Base-by-base conservation (phyloP, 2,113 vertebrate genomes). In the Catagonus wagneri region DNA sequence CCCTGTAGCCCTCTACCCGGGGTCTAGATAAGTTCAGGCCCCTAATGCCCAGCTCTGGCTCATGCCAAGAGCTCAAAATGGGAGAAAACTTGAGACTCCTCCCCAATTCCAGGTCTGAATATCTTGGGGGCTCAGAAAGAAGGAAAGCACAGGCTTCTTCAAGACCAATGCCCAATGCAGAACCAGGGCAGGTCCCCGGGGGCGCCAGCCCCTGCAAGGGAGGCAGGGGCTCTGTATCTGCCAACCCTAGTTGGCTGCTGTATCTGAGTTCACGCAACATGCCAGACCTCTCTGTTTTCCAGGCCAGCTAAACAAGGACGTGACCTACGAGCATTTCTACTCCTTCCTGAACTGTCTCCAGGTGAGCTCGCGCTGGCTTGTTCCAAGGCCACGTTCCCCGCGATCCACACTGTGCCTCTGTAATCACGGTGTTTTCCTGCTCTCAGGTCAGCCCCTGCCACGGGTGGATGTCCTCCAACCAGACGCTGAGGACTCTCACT, bases 241-340 rank as follows among this genome's bases (percentile, higher is more conserved):
- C n/a, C n/a, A n/a, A n/a, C n/a, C 66, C 71, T 58, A 15, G 1
- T 22, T 50, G 32, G 39, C 22, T 13, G 44, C 39, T 19, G 4
- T 16, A 19, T 23, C 0, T 36, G 25, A 89, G 60, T 23, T 3
- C 60, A 8, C 6, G 0, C 5, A 23, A 15, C 69, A 61, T 6
- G 0, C 32, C 44, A 76, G 2, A 3, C 23, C 74, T 79, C 84
- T 95, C 9, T 98, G 81, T 97, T 89, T 98, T 96, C 69, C 97
- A 99, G 99, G 99, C 19, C 98, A 98, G 83, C 97, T 99, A 78
- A 99, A 99, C 94, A 97, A 93, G 92, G 99, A 99, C 0, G 8
- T 99, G 94, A 99, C 98, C 0, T 99, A 99, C 39, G 96, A 93
- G 1, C 98, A 98, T 4, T 5, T 99, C 27, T 99, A 98, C 79